A percentile compares a stretch with the other conserved stretches of the same genome.
Conservation (phyloP, 2,113 vertebrate genomes). For the Xenotilapia caudafasciata region DNA sequence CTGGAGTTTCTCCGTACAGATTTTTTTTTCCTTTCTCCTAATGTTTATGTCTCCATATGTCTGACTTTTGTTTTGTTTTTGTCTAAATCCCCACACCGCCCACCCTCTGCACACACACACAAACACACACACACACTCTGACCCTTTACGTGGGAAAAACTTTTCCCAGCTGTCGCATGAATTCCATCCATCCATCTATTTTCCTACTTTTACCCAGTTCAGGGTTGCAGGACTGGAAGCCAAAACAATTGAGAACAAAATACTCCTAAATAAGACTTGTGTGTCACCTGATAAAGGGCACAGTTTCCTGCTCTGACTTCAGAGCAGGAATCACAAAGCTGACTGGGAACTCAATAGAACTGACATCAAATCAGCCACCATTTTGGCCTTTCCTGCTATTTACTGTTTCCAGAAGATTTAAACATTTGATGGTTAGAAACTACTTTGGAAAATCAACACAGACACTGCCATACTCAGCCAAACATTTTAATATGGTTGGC, state of each 20-base stretch:
- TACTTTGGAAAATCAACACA: neutral
- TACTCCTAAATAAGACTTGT: neutral
- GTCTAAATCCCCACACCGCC: neutral
- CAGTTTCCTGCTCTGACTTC: neutral
- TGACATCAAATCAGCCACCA: neutral
- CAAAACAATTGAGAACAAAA: constrained; percentile 11
- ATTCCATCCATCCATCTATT: neutral
- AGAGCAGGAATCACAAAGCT: neutral
- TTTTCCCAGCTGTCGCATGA: neutral
- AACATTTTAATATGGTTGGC: neutral
- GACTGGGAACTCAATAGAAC: neutral
- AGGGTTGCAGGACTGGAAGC: neutral
- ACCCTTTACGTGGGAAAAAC: constrained; percentile 15
- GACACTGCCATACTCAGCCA: neutral
- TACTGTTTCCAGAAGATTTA: neutral
- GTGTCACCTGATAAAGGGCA: neutral
- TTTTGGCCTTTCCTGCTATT: neutral
- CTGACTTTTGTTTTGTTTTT: neutral
- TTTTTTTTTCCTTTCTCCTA: neutral
- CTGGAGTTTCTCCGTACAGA: neutral
- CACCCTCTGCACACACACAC: neutral
- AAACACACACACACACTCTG: neutral
- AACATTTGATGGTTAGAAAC: neutral
- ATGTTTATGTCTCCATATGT: neutral
- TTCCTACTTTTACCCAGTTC: neutral